phyloP scores from a whole-genome alignment of 1,140 invertebrate genomes.

The Caenorhabditis inopinata region DNA sequence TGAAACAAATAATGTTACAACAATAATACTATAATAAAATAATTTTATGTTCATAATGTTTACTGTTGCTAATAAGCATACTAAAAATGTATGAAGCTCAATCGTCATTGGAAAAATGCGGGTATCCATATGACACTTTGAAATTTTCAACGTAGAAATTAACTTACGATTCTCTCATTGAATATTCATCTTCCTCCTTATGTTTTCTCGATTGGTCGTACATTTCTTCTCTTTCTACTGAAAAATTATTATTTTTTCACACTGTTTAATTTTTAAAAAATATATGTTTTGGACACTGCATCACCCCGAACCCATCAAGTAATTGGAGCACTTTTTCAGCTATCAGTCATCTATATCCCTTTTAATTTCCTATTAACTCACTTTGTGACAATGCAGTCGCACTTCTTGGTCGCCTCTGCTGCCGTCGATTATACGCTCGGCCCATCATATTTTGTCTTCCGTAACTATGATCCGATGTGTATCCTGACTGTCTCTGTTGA shows the following conservation, averaged over 20 bases:
- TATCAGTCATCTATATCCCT: background rate
- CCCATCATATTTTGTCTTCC: conserved; percentile 34
- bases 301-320: too few relatives aligned
- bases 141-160: background rate
- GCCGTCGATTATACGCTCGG: conserved; percentile 20
- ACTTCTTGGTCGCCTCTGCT: conserved; percentile 45
- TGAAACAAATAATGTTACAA: too few relatives aligned
- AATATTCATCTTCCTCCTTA: background rate
- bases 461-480: conserved; percentile 49
- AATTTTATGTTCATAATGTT: too few relatives aligned
- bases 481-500: conserved; percentile 30
- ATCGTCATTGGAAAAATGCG: too few relatives aligned
- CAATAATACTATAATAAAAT: too few relatives aligned
- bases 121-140: too few relatives aligned
- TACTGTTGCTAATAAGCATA: too few relatives aligned
- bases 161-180: conserved; percentile 20
- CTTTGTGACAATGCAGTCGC: conserved; percentile 50
- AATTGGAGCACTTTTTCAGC: background rate
- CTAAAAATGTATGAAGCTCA: too few relatives aligned
- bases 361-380: background rate
- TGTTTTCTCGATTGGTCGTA: conserved; percentile 3
- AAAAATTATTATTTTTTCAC: too few relatives aligned
- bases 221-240: conserved; percentile 20
- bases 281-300: too few relatives aligned
- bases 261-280: too few relatives aligned